Conservation (phyloP, 2,113 vertebrate genomes). For the Calyptomena viridis region DNA sequence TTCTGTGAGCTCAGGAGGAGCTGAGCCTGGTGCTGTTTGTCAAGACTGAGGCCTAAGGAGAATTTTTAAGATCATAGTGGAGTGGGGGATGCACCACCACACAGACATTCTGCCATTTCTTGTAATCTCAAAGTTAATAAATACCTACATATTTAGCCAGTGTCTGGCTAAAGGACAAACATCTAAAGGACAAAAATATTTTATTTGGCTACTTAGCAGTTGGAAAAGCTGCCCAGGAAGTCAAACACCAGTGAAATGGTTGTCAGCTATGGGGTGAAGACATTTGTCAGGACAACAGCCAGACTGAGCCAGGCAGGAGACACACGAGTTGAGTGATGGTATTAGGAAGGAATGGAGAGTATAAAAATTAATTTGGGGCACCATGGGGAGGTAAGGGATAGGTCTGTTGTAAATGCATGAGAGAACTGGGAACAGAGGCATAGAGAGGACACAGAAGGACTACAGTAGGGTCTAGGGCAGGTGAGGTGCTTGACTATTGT, state of each 20-base stretch:
- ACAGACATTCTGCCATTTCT: not conserved
- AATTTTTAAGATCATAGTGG: not conserved
- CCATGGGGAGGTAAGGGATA: not conserved
- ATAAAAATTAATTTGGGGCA: fast-evolving
- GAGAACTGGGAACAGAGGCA: fast-evolving
- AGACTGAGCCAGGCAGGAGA: not conserved
- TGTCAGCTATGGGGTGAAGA: not conserved
- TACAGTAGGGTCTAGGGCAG: not conserved
- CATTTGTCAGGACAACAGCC: not conserved
- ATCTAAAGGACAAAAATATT: not conserved
- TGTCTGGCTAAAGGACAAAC: not conserved
- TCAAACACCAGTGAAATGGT: not conserved
- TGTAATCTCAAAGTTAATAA: not conserved
- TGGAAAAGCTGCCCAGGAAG: not conserved
- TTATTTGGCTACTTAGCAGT: not conserved
- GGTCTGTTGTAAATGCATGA: not conserved
- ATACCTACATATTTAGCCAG: not conserved
- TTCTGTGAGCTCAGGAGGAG: not conserved
- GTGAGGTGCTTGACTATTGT: not conserved
- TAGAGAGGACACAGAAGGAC: not conserved
- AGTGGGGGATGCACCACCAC: not conserved
- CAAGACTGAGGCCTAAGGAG: not conserved
- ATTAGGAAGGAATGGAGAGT: not conserved
- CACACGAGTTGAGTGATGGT: not conserved
- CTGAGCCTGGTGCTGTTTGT: not conserved